These are phyloP conservation scores for Scatophagus argus DNA, from an alignment of 2,113 vertebrate species.

Conservation along the genomic window DNA sequence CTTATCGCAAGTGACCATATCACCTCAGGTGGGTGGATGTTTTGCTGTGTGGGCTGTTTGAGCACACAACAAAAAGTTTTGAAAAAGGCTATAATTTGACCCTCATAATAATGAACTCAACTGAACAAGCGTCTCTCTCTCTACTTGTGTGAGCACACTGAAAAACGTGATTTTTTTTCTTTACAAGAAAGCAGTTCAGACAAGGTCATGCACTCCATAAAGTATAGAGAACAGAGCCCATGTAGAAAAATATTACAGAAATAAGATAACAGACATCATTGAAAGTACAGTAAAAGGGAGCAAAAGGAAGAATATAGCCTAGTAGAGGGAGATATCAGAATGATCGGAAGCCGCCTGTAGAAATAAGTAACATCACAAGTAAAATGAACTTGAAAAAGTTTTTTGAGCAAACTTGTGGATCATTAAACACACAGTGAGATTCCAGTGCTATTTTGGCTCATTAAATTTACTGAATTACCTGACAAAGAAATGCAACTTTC, in stretches of 20 bases:
- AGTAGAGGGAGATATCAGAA: not conserved
- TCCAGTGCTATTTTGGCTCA: not conserved
- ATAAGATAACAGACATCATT: not conserved
- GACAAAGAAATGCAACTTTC: slow-evolving; percentile 30
- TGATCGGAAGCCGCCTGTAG: not conserved
- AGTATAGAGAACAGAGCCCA: not conserved
- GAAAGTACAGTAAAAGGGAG: not conserved
- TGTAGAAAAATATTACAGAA: not conserved
- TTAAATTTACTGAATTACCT: slow-evolving; percentile 14
- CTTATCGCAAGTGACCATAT: slow-evolving; percentile 22
- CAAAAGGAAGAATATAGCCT: not conserved
- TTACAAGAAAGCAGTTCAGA: not conserved
- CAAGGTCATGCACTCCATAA: not conserved
- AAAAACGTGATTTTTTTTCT: not conserved
- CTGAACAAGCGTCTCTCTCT: not conserved
- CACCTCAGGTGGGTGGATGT: slow-evolving; percentile 24
- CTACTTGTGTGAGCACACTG: not conserved
- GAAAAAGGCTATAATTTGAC: slow-evolving; percentile 21
- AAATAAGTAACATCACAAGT: not conserved
- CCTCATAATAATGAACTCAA: slow-evolving; percentile 30
- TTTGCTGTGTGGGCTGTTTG: slow-evolving; percentile 46
- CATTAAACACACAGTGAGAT: slow-evolving; percentile 16
- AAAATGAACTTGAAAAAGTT: slow-evolving; percentile 9
- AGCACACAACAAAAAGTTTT: slow-evolving; percentile 10
- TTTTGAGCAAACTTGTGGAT: not conserved